Conservation (phyloP, 2,797 vertebrate species). For the Arnoldichthys spilopterus region DNA sequence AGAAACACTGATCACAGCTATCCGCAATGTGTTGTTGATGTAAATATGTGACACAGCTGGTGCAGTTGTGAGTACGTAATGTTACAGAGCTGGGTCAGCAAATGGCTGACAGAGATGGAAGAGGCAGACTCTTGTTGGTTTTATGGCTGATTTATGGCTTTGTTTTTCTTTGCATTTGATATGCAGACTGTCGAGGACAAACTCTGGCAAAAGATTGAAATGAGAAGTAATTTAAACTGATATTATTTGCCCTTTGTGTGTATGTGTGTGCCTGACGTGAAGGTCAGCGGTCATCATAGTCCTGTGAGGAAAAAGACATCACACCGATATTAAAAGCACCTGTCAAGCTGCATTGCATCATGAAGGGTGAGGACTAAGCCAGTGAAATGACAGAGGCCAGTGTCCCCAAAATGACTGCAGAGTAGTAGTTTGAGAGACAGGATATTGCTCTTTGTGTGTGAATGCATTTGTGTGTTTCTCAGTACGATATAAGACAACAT, state of each 20-base stretch:
- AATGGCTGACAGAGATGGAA: not conserved
- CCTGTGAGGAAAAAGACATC: conserved; percentile 61
- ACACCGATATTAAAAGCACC: conserved; percentile 66
- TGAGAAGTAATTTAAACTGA: conserved; percentile 48
- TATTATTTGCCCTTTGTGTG: conserved; percentile 40
- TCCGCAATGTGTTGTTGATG: not conserved
- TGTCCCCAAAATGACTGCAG: conserved; percentile 49
- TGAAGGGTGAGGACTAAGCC: conserved; percentile 33
- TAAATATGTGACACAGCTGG: not conserved
- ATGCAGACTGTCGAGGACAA: conserved; percentile 12
- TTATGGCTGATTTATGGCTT: conserved; percentile 5
- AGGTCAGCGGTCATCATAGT: conserved; percentile 64
- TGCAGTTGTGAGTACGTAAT: not conserved
- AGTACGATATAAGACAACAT: conserved; percentile 11
- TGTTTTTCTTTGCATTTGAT: not conserved
- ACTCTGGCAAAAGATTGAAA: conserved; percentile 28
- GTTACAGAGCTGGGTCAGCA: not conserved
- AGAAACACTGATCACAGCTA: not conserved
- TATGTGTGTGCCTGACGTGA: conserved; percentile 39
- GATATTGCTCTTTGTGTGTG: conserved; percentile 28
- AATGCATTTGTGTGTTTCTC: not conserved
- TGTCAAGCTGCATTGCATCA: conserved; percentile 60
- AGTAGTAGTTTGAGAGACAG: conserved; percentile 44
- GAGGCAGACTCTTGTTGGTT: not conserved
- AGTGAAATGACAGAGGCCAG: conserved; percentile 54